A percentile compares a stretch with the other conserved stretches of the same genome.
Evolutionary conservation across 30 jellyfish, hydroid and myxozoan species (phyloP).

Genomic region (Hydra vulgaris): DNA sequence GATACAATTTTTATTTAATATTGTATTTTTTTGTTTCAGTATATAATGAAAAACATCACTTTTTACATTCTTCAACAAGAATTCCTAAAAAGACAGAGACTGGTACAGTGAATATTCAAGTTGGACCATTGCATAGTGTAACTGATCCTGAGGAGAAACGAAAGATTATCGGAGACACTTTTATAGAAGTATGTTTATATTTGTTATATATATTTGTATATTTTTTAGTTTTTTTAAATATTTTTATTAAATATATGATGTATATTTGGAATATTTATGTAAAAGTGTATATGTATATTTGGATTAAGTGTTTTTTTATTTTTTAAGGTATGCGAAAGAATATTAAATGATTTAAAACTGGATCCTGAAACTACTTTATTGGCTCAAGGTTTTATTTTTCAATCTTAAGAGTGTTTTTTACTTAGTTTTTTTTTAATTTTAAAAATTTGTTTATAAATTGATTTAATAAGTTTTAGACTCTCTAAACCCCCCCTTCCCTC

Average conservation of each 20-base stretch:
- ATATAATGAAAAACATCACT: slow-evolving; percentile 51
- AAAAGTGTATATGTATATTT: no score
- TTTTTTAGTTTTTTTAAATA: background rate
- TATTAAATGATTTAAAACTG: slow-evolving; percentile 73
- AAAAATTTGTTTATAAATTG: no score
- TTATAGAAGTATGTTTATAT: slow-evolving; percentile 54
- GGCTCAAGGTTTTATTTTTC: slow-evolving; percentile 99
- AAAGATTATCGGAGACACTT: slow-evolving; percentile 94
- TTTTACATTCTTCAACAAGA: slow-evolving; percentile 68
- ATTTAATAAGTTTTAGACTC: no score
- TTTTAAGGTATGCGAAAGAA: slow-evolving; percentile 60
- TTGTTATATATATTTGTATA: no score
- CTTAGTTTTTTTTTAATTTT: background rate
- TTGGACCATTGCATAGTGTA: slow-evolving; percentile 83
- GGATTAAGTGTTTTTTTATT: no score
- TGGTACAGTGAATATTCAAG: slow-evolving; percentile 35
- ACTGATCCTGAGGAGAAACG: slow-evolving; percentile 89
- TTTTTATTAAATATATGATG: background rate
- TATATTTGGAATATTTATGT: no score
- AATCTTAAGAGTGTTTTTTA: no score
- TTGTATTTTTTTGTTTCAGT: slow-evolving; percentile 47
- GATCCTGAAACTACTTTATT: slow-evolving; percentile 82
- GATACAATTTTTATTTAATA: no score
- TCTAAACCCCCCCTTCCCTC: no score
- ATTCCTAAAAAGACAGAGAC: slow-evolving; percentile 46